Conservation (phyloP, 2,113 vertebrate genomes). For the Marcusenius ussheri region DNA sequence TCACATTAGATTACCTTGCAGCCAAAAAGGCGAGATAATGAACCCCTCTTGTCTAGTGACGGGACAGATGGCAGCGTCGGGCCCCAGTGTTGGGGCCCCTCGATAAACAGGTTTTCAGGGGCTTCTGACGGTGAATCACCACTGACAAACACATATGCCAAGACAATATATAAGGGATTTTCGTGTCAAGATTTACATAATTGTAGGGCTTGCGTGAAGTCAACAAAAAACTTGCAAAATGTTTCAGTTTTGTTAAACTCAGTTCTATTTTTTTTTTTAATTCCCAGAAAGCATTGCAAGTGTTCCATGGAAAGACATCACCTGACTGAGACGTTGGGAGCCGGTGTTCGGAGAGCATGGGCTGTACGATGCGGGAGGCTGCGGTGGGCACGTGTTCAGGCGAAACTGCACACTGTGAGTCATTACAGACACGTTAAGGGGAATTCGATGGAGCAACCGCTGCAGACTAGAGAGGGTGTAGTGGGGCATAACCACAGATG, state of each 20-base stretch:
- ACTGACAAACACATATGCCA: neutral
- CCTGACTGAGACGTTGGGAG: neutral
- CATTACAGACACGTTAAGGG: neutral
- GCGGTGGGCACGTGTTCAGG: neutral
- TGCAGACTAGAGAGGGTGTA: neutral
- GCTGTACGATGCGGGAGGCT: neutral
- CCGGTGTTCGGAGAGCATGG: neutral
- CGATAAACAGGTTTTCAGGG: neutral
- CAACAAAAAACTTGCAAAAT: neutral
- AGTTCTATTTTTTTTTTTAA: neutral
- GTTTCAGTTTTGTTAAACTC: neutral
- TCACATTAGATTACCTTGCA: neutral
- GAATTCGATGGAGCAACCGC: neutral
- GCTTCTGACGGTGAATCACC: neutral
- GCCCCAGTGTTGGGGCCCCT: neutral
- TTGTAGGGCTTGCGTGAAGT: neutral
- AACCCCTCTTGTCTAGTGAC: neutral
- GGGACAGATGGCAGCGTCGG: neutral
- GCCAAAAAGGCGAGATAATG: neutral
- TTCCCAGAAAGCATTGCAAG: neutral
- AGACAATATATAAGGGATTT: neutral
- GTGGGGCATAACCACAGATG: neutral
- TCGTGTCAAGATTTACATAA: neutral
- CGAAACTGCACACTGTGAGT: neutral
- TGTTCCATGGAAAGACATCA: neutral